Evolutionary conservation across 2,888 invertebrate genomes (phyloP).

Genomic region (Poecilobothrus nobilitatus): DNA sequence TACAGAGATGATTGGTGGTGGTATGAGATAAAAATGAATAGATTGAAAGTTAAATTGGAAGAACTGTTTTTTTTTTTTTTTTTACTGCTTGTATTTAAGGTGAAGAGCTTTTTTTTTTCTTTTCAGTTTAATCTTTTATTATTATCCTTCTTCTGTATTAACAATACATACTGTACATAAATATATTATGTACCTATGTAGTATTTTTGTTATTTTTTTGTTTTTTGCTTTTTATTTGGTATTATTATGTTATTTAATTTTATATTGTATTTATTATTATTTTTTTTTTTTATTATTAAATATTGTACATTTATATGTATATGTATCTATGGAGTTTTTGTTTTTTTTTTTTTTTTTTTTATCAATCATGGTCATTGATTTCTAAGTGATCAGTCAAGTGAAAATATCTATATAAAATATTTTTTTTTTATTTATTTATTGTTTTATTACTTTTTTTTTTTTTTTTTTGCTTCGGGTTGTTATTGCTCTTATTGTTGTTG

Average conservation of each 20-base stretch:
- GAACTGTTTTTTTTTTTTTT: not conserved
- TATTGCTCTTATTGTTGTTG: not conserved
- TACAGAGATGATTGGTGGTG: too few species aligned
- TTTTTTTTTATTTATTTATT: not conserved
- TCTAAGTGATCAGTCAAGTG: conserved; percentile 22
- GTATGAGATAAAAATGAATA: not conserved
- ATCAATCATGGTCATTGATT: conserved; percentile 22
- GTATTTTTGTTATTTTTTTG: not conserved
- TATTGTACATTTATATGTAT: too few species aligned
- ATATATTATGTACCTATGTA: too few species aligned
- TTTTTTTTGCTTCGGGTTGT: not conserved
- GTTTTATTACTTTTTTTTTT: not conserved
- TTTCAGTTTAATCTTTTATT: conserved; percentile 3
- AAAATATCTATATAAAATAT: conserved; percentile 4
- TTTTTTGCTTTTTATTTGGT: not conserved
- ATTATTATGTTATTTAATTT: not conserved
- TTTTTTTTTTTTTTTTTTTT: not conserved
- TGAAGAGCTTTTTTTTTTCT: not conserved
- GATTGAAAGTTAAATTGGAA: conserved; percentile 1
- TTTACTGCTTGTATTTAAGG: not conserved
- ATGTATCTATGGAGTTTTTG: not conserved
- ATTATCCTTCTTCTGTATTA: not conserved
- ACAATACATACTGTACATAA: too few species aligned
- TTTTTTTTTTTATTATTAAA: not conserved
- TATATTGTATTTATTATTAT: not conserved